Evolutionary conservation across 2,888 invertebrate genomes (phyloP).

Genomic region (Mongoloraphidia duomilia): DNA sequence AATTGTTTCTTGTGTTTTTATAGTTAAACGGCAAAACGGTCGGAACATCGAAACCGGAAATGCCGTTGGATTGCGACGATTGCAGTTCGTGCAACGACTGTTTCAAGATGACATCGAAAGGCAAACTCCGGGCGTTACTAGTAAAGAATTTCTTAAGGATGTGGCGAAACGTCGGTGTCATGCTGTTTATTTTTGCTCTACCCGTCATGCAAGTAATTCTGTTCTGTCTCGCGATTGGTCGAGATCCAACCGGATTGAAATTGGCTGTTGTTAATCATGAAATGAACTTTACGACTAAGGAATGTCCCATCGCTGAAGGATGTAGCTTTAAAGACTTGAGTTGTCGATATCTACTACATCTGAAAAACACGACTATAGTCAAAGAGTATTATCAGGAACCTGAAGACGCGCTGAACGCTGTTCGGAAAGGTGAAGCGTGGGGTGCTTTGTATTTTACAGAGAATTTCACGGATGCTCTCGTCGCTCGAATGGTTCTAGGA

Average conservation of each 20-base stretch:
- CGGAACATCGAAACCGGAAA: slow-evolving; percentile 25
- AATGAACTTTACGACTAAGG: slow-evolving; percentile 30
- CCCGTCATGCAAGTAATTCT: slow-evolving; percentile 91
- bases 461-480: slow-evolving; percentile 77
- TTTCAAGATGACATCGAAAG: slow-evolving; percentile 55
- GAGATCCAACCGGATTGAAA: slow-evolving; percentile 69
- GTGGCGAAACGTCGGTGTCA: slow-evolving; percentile 86
- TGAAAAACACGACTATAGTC: slow-evolving; percentile 56
- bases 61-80: slow-evolving; percentile 41
- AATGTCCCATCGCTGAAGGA: slow-evolving; percentile 38
- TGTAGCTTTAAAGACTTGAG: slow-evolving; percentile 61
- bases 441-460: slow-evolving; percentile 77
- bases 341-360: slow-evolving; percentile 63
- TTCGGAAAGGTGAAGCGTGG: slow-evolving; percentile 69
- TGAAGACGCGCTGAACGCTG: slow-evolving; percentile 54
- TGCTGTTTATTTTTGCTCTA: slow-evolving; percentile 85
- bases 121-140: slow-evolving; percentile 70
- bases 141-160: slow-evolving; percentile 81
- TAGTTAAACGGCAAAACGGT: slow-evolving; percentile 34
- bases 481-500: slow-evolving; percentile 65
- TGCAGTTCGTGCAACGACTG: slow-evolving; percentile 38
- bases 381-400: slow-evolving; percentile 54
- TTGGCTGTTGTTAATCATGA: slow-evolving; percentile 67
- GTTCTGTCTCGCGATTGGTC: slow-evolving; percentile 82
- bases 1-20: slow-evolving; percentile 2